phyloP scores from a whole-genome alignment of 2,888 invertebrate genomes.

The Cabera pusaria region DNA sequence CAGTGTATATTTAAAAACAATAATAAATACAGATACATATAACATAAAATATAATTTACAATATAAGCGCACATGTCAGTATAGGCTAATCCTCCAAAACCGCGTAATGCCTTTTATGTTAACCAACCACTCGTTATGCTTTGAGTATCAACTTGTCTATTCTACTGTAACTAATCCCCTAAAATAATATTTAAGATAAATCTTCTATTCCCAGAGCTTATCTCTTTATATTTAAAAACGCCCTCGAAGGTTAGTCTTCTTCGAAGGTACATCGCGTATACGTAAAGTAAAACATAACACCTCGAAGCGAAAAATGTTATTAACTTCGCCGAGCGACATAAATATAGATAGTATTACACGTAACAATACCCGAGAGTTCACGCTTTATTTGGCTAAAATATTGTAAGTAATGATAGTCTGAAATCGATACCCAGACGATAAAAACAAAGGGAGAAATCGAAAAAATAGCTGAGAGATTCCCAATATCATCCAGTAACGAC shows the following conservation, averaged over 20 bases:
- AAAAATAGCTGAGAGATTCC: constrained; percentile 37
- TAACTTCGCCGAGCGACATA: constrained; percentile 5
- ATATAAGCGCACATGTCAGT: too few species aligned
- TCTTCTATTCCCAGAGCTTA: not conserved
- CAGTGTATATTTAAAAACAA: too few species aligned
- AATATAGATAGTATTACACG: constrained; percentile 8
- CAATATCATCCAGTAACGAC: constrained; percentile 51
- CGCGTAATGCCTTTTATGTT: too few species aligned
- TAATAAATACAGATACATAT: too few species aligned
- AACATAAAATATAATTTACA: too few species aligned
- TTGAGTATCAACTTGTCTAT: too few species aligned
- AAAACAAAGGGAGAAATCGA: constrained; percentile 32
- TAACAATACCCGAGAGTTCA: constrained; percentile 11
- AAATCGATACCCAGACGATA: constrained; percentile 20
- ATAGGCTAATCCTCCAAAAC: too few species aligned
- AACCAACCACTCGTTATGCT: too few species aligned
- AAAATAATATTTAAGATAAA: too few species aligned
- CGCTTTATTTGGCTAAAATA: constrained; percentile 23
- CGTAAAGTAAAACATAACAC: constrained; percentile 3
- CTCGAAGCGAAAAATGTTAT: constrained; percentile 5
- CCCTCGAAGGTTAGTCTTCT: too few species aligned
- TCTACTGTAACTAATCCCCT: too few species aligned
- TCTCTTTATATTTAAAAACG: not conserved
- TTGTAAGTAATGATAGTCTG: constrained; percentile 22
- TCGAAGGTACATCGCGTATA: not conserved